phyloP scores from a whole-genome alignment of 2,888 invertebrate species.

The Eudasyphora cyanicolor region DNA sequence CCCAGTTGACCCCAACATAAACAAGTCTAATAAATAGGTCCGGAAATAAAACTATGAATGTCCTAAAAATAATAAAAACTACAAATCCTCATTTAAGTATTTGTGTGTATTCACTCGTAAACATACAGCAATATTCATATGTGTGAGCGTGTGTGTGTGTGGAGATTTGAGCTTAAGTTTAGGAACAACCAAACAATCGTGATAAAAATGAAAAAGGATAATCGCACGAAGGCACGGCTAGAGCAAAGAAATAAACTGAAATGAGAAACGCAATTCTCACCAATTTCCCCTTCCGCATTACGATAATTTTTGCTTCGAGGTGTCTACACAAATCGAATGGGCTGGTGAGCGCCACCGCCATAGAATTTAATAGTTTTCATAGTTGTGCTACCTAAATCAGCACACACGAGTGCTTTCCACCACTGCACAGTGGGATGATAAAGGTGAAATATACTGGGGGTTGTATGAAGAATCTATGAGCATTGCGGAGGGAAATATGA shows the following conservation, averaged over 20 bases:
- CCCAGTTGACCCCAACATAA: constrained; percentile 22
- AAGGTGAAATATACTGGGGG: too few relatives aligned
- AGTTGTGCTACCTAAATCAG: not conserved
- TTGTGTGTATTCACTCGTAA: not conserved
- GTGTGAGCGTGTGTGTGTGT: not conserved
- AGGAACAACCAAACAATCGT: not conserved
- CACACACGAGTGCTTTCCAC: not conserved
- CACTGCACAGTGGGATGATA: not conserved
- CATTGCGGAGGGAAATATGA: too few relatives aligned
- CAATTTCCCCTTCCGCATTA: not conserved
- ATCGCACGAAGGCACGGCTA: not conserved
- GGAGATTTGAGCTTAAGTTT: too few relatives aligned
- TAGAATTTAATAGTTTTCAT: not conserved
- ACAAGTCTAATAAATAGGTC: constrained; percentile 7
- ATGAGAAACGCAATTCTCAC: not conserved
- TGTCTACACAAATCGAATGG: not conserved
- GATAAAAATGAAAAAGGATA: not conserved
- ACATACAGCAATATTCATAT: not conserved
- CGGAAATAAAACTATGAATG: constrained; percentile 6
- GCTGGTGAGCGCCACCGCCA: too few relatives aligned
- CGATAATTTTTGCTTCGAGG: not conserved
- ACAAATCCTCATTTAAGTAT: not conserved
- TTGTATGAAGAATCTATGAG: too few relatives aligned
- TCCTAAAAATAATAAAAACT: constrained; percentile 11
- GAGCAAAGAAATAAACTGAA: constrained; percentile 2